Base-by-base conservation (phyloP, 2,797 vertebrate genomes). In the Sebastolobus alascanus region DNA sequence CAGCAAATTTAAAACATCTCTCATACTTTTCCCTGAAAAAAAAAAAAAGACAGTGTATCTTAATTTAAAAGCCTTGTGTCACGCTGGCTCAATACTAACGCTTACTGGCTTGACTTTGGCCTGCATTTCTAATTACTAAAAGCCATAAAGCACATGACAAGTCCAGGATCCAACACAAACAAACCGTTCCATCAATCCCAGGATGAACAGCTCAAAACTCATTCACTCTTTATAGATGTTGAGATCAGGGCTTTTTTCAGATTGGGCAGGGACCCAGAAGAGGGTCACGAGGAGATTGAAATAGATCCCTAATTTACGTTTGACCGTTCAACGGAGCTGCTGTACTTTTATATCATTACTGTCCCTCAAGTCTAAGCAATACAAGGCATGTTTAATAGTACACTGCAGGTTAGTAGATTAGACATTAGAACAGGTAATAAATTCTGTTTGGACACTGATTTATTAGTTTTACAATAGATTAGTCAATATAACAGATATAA, bases 51-150 rank as follows among this genome's bases (percentile, higher is more conserved):
- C 37, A 76, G 16, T n/a, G 14, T 2, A 22, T 52, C 46, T 46
- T 67, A 33, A 52, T 78, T 65, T 78, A 60, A 82, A 85, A 84
- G 65, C 59, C 59, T 71, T 54, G 18, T 73, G 79, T 82, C 75
- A 67, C 69, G 68, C 77, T 79, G 75, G 63, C 84, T 88, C 67
- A 73, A 83, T n/a, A 35, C 38, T 66, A 54, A 84, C 54, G 43
- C 71, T 80, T 80, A 35, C 82, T 73, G 73, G 68, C 63, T 75
- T 58, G 64, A 73, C 73, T 73, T 69, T 75, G 69, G 56, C 46
- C 84, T 38, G 68, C n/a, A 11, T 75, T 85, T 90, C 55, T 64
- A 92, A 90, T 94, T 87, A 94, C 91, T 92, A 91, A 90, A 90
- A 85, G 50, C 73, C 74, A 87, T 84, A 85, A 87, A 87, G 55